These are phyloP conservation scores for Parelbella ahira DNA, from an alignment of 2,888 invertebrate species.

Conservation along the genomic window DNA sequence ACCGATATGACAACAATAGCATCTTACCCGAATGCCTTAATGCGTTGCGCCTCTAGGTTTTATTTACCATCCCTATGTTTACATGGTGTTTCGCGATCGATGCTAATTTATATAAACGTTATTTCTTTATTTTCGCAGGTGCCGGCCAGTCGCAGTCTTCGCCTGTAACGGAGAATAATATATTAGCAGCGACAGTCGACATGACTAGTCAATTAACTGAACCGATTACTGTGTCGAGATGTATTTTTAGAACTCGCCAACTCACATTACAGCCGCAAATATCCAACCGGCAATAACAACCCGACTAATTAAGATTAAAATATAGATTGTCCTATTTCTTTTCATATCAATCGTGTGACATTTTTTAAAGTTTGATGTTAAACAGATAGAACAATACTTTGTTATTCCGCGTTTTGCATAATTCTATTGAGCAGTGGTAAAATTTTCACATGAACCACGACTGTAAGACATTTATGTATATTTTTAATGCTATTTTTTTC, in stretches of 20 bases:
- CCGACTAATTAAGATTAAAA: conserved; percentile 12
- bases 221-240: conserved; percentile 26
- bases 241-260: conserved; percentile 25
- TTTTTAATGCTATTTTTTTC: too few relatives aligned
- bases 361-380: too few relatives aligned
- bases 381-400: too few relatives aligned
- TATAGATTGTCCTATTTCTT: too few relatives aligned
- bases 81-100: conserved; percentile 53
- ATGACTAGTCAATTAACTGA: conserved; percentile 25
- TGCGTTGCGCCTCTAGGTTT: conserved; percentile 65
- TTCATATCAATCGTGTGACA: too few relatives aligned
- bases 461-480: too few relatives aligned
- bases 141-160: conserved; percentile 26
- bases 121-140: conserved; percentile 43
- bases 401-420: too few relatives aligned
- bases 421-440: too few relatives aligned
- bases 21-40: conserved; percentile 70
- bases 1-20: conserved; percentile 76
- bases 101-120: conserved; percentile 30
- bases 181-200: conserved; percentile 24
- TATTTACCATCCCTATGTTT: conserved; percentile 58
- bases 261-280: conserved; percentile 18
- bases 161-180: conserved; percentile 25
- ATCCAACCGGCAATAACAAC: conserved; percentile 20
- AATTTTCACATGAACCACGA: too few relatives aligned